phyloP scores from a whole-genome alignment of 2,888 invertebrate genomes.

The Girardia tigrina region DNA sequence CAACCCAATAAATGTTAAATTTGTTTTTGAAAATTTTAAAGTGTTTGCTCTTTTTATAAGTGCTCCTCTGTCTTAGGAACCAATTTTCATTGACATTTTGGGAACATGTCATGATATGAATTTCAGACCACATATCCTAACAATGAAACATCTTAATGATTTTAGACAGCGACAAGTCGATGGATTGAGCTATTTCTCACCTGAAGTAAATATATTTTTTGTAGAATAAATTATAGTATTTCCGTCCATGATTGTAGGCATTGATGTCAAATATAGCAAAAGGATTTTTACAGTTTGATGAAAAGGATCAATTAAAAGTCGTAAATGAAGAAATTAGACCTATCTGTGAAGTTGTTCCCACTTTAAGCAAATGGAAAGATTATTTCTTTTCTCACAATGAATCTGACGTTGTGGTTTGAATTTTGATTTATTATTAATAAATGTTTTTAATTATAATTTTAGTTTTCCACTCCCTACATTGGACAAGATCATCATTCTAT shows the following conservation, averaged over 20 bases:
- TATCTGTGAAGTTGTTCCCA: conserved; percentile 21
- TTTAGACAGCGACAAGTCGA: conserved; percentile 43
- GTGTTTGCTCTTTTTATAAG: no score
- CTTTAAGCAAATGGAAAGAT: conserved; percentile 42
- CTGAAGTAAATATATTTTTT: conserved; percentile 42
- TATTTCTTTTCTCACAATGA: conserved; percentile 49
- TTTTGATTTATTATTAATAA: conserved; percentile 19
- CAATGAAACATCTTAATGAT: conserved; percentile 43
- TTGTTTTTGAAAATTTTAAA: no score
- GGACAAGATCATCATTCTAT: neutral
- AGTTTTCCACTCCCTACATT: neutral
- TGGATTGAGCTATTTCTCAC: conserved; percentile 46
- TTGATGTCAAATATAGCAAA: neutral
- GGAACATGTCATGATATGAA: conserved; percentile 49
- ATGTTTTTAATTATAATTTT: neutral
- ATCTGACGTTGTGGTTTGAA: conserved; percentile 44
- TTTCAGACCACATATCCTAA: conserved; percentile 46
- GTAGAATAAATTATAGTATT: neutral
- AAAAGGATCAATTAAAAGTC: neutral
- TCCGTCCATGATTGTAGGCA: neutral
- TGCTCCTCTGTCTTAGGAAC: conserved; percentile 32
- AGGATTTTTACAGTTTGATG: conserved; percentile 3
- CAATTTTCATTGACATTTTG: conserved; percentile 45
- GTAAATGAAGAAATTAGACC: conserved; percentile 38
- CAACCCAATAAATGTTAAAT: no score